Evolutionary conservation across 1,140 invertebrate species (phyloP).

Genomic region (Zaprionus inermis): DNA sequence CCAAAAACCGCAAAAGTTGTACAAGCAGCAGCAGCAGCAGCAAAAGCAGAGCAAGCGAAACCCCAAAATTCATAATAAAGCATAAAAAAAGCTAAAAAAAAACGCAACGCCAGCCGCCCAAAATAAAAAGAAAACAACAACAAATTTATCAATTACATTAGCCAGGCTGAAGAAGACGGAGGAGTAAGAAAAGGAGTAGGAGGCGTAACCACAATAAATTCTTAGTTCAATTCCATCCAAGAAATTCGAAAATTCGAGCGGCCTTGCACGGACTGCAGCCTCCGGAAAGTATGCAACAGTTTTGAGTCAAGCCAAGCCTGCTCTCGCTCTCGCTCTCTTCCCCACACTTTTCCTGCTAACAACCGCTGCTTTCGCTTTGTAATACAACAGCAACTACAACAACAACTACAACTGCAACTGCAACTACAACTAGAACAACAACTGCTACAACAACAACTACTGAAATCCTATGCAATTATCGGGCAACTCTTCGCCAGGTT

Average conservation of each 20-base stretch:
- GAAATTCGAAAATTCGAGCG: conserved; percentile 21
- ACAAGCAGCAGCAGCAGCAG: conserved; percentile 12
- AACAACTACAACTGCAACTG: background rate
- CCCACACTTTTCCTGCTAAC: conserved; percentile 15
- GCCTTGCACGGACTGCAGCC: conserved; percentile 2
- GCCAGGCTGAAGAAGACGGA: background rate
- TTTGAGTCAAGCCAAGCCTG: conserved; percentile 15
- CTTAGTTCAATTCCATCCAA: conserved; percentile 74
- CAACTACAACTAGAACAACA: background rate
- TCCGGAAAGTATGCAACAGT: conserved; percentile 45
- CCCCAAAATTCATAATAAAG: conserved; percentile 12
- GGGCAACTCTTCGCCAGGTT: conserved; percentile 35
- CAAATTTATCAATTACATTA: conserved; percentile 27
- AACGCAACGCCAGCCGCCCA: conserved; percentile 81
- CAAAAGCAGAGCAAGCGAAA: conserved; percentile 13
- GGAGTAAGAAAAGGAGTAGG: background rate
- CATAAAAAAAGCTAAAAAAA: conserved; percentile 34
- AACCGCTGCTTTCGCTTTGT: background rate
- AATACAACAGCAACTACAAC: conserved; percentile 1
- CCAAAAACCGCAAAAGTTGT: conserved; percentile 45
- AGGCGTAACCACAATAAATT: conserved; percentile 42
- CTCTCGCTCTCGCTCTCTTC: background rate
- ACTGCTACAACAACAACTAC: background rate
- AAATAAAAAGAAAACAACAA: conserved; percentile 37
- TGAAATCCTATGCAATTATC: conserved; percentile 30